These are phyloP conservation scores for Ceratosolen solmsi DNA, from an alignment of 1,140 invertebrate genomes.

Conservation along the genomic window DNA sequence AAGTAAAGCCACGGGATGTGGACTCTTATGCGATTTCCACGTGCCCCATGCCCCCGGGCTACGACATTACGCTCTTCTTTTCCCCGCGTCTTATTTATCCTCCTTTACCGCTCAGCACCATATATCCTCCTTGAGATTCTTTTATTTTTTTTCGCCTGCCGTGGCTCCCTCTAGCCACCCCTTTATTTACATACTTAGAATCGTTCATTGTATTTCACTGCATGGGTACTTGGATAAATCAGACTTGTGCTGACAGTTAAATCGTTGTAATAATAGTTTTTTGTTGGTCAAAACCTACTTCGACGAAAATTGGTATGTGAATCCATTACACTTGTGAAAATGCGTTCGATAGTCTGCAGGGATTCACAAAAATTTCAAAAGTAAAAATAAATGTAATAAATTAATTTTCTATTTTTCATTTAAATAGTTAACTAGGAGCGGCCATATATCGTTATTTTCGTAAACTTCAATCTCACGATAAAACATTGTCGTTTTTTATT, in stretches of 20 bases:
- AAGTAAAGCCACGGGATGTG: neutral
- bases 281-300: neutral
- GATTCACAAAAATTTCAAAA: no score
- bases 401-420: no score
- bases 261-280: neutral
- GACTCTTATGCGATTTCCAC: slow-evolving; percentile 17
- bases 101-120: neutral
- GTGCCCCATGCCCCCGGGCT: neutral
- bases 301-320: neutral
- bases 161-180: neutral
- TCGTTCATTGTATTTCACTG: neutral
- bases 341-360: no score
- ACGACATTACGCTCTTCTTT: neutral
- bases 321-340: no score
- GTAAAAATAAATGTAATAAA: no score
- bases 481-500: no score
- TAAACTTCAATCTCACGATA: no score
- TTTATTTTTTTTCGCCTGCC: neutral
- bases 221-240: neutral
- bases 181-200: neutral
- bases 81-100: neutral
- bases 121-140: neutral
- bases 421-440: no score
- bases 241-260: neutral
- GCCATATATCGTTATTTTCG: no score